Evolutionary conservation across 2,113 vertebrate species (phyloP).

Genomic region (Microcebus ravelobensis): DNA sequence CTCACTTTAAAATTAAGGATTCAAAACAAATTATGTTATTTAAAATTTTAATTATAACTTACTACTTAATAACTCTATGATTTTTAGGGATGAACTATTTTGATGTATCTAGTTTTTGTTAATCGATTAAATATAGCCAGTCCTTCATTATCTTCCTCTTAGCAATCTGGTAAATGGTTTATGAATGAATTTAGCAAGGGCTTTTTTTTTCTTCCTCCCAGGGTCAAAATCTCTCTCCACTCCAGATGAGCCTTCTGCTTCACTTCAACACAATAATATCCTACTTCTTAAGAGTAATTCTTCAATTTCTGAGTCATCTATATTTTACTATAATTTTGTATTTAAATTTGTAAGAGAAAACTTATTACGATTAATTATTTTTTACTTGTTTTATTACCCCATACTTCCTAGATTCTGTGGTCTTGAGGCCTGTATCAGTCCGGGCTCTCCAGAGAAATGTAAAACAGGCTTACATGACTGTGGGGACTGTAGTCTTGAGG

Average conservation of each 20-base stretch:
- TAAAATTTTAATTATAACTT: constrained; percentile 25
- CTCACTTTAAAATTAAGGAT: background rate
- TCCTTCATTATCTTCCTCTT: constrained; percentile 15
- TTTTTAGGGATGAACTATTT: constrained; percentile 32
- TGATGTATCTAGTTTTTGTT: background rate
- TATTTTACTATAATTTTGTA: background rate
- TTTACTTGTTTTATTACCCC: background rate
- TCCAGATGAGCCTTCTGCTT: background rate
- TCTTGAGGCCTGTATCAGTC: background rate
- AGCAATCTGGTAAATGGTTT: background rate
- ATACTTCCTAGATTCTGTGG: background rate
- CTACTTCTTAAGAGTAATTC: background rate
- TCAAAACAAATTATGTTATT: constrained; percentile 4
- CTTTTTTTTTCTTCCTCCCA: background rate
- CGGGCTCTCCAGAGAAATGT: background rate
- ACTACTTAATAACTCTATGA: background rate
- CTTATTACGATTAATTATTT: background rate
- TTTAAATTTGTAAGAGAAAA: constrained; percentile 3
- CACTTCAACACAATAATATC: background rate
- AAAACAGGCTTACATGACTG: background rate
- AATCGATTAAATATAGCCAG: background rate
- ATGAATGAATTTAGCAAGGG: background rate
- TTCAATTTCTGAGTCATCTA: background rate
- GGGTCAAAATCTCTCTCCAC: background rate
- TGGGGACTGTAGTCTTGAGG: background rate